Evolutionary conservation across 2,797 vertebrate genomes (phyloP).

Genomic region (Threskiornis aethiopicus): DNA sequence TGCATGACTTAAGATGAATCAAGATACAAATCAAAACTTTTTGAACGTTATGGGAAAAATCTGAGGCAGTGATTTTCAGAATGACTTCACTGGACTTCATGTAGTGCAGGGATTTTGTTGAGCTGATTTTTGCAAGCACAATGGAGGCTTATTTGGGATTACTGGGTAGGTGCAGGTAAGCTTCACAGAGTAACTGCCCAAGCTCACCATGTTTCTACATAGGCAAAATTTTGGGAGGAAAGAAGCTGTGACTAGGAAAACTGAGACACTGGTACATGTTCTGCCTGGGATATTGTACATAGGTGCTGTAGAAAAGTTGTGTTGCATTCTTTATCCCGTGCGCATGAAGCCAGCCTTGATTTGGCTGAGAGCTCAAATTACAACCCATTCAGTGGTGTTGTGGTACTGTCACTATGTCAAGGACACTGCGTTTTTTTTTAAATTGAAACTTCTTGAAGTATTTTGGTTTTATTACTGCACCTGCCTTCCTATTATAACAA

Average conservation of each 20-base stretch:
- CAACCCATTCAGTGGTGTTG: background rate
- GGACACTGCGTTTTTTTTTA: background rate
- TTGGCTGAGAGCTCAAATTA: background rate
- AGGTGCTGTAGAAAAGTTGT: background rate
- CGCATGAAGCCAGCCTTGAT: background rate
- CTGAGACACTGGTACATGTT: rapidly evolving
- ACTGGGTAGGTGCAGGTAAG: background rate
- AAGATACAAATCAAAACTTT: background rate
- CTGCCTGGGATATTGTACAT: background rate
- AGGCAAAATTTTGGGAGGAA: background rate
- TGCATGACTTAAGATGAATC: background rate
- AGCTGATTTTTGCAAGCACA: background rate
- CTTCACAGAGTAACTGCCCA: background rate
- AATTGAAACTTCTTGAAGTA: background rate
- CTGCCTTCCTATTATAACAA: background rate
- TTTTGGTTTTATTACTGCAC: background rate
- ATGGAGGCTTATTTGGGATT: background rate
- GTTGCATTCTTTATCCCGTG: background rate
- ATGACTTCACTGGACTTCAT: background rate
- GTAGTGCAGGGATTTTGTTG: background rate
- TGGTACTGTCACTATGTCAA: background rate
- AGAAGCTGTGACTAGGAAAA: background rate
- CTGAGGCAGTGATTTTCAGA: background rate
- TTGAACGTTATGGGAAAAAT: background rate
- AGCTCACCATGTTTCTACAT: background rate